Base-by-base conservation (phyloP, 2,797 vertebrate species). In the Florisuga fusca region DNA sequence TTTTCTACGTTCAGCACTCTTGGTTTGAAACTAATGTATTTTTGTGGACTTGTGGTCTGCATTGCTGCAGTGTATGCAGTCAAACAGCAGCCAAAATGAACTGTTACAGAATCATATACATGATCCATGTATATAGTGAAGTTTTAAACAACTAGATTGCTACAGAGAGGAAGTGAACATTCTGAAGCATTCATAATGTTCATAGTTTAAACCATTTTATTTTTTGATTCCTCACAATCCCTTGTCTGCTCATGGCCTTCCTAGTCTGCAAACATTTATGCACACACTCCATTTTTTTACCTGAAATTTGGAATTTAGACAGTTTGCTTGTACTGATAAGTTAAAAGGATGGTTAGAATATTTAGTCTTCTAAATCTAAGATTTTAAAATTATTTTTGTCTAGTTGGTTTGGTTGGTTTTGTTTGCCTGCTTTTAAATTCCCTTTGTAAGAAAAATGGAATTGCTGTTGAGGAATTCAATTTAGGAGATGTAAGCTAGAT, bases 41-140 rank as follows among this genome's bases (percentile, higher is more conserved):
- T 79, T 83, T 69, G 50, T 12, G 80, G 36, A 20, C 23, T 54
- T 54, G 3, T 20, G 12, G 5, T 68, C 29, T 83, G 14, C 77
- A 22, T 20, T 67, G 26, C 41, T 64, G 17, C 48, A n/a, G 9
- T 34, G 10, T 87, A 26, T 0, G 0, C 48, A 51, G 46, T 58
- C 19, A 76, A 77, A 68, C 41, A 71, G 4, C 57, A 61, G 61
- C n/a, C 71, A 41, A 78, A 85, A 80, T 55, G 10, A 85, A 58
- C 66, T 45, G 3, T 81, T 71, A 20, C 54, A 87, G 41, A 83
- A 53, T 34, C 29, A 7, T 41, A 7, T 61, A 7, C 4, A 18
- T 20, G 6, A 58, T 25, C 5, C 8, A 22, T 45, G 9, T 15
- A 22, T 21, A 10, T 8, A 74, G 17, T 3, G 4, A 86, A 67